These are phyloP conservation scores for Macrobrachium nipponense DNA, from an alignment of 1,140 invertebrate species.

Conservation along the genomic window DNA sequence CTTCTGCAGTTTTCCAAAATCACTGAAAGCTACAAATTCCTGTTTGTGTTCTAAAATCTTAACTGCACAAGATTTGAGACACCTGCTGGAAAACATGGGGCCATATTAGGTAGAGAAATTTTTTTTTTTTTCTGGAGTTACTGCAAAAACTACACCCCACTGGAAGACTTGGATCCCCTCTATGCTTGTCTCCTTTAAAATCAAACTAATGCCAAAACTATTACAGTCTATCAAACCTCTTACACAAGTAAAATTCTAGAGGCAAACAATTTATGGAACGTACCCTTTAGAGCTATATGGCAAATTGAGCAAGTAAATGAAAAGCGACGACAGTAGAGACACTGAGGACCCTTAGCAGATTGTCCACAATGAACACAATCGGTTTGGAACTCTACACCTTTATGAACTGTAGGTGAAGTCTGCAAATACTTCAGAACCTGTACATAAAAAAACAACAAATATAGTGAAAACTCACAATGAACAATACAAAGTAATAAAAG, in stretches of 20 bases:
- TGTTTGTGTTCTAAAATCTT: no score
- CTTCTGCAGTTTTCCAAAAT: no score
- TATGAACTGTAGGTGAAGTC: conserved; percentile 68
- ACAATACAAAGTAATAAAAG: neutral
- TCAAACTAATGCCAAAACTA: no score
- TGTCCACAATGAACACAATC: conserved; percentile 80
- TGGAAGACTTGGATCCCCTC: no score
- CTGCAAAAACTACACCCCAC: no score
- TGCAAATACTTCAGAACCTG: conserved; percentile 84
- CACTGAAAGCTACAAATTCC: no score
- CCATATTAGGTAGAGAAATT: neutral
- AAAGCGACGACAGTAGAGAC: conserved; percentile 78
- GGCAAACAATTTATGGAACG: conserved; percentile 14
- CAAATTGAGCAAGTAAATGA: conserved; percentile 86
- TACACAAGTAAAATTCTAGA: no score
- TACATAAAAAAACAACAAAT: conserved; percentile 40
- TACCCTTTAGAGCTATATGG: conserved; percentile 85
- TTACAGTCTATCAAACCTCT: no score
- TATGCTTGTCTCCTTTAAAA: no score
- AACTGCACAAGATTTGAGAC: no score
- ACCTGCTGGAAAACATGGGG: no score
- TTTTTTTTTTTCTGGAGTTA: neutral
- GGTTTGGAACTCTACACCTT: conserved; percentile 81
- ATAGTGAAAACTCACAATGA: neutral
- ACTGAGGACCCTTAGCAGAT: conserved; percentile 71